These are phyloP conservation scores for Pseudanteris insignis DNA, from an alignment of 2,888 invertebrate species.

Conservation along the genomic window DNA sequence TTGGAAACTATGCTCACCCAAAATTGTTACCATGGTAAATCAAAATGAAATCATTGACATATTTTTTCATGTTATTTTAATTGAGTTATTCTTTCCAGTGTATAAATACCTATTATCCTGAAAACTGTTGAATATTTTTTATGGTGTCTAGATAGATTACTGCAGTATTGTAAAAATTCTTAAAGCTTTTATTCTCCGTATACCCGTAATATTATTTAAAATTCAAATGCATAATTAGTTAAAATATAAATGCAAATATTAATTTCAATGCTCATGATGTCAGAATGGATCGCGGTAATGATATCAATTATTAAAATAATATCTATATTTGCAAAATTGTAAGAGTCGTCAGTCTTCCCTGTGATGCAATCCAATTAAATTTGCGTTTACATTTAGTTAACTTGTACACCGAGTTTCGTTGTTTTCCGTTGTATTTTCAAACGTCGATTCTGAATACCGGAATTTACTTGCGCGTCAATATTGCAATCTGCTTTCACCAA, in stretches of 20 bases:
- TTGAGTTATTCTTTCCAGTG: too few relatives aligned
- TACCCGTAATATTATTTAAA: too few relatives aligned
- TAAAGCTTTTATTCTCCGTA: too few relatives aligned
- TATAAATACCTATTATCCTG: too few relatives aligned
- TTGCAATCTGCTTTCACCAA: slow-evolving; percentile 7
- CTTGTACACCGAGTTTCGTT: slow-evolving; percentile 14
- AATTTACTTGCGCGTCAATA: slow-evolving; percentile 6
- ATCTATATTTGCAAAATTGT: slow-evolving; percentile 34
- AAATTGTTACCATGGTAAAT: too few relatives aligned
- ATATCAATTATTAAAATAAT: slow-evolving; percentile 40
- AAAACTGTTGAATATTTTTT: too few relatives aligned
- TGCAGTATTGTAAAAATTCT: too few relatives aligned
- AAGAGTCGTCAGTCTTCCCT: slow-evolving; percentile 23
- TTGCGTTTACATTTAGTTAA: slow-evolving; percentile 31
- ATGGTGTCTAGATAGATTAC: too few relatives aligned
- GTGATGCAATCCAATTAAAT: slow-evolving; percentile 31
- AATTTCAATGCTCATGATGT: slow-evolving; percentile 43
- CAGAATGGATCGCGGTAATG: slow-evolving; percentile 33
- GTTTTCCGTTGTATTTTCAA: slow-evolving; percentile 10
- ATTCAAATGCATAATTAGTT: slow-evolving; percentile 35
- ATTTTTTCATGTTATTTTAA: too few relatives aligned
- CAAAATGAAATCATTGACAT: too few relatives aligned
- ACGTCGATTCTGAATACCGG: not conserved
- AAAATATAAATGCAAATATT: slow-evolving; percentile 40
- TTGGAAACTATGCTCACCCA: too few relatives aligned